Evolutionary conservation across 2,888 invertebrate species (phyloP), one percentile per base, ranked within the genome.

Genomic region (Gisinianus flammeolus): DNA sequence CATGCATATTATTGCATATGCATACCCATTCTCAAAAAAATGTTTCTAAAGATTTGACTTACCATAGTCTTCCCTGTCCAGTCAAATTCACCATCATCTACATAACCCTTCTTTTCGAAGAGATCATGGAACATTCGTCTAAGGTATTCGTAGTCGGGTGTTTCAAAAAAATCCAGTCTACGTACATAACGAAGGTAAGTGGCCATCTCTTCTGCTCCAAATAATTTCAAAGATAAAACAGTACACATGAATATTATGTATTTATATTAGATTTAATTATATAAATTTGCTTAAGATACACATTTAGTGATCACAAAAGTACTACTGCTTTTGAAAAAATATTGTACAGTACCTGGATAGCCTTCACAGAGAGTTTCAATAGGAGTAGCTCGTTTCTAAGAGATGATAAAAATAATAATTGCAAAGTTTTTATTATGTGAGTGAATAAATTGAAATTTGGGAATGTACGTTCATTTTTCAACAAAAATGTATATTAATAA

Each of bases 121-220:
- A 96, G 91, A 88, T 94, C 95, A 88, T 93, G 93, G 90, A 98
- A 98, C 89, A 97, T 92, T 88, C 95, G 95, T 87, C 97, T 91
- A 88, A 98, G 91, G 90, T 98, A 98, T 89, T 98, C 97, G 90
- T 99, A 99, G 90, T 99, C 98, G 79, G 99, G 99, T 85, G 97
- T 96, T 91, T 99, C 99, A 90, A 98, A 99, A 91, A 99, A 99
- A 90, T 99, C 99, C 88, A 99, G 90, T 87, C 97, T 92, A 79
- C 91, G 91, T 81, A 99, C 98, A 90, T 99, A 99, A 86, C 97
- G 93, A 85, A 99, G 91, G 89, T 99, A 99, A 87, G 95, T 96
- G 83, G 97, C 95, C 91, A 99, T 93, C 90, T 99, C 98, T 88
- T 98, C 98, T 86, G 94, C 92, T 10, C 54, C 8, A 58, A 54